Evolutionary conservation across 2,888 invertebrate species (phyloP).

Genomic region (Perizoma flavofasciatum): DNA sequence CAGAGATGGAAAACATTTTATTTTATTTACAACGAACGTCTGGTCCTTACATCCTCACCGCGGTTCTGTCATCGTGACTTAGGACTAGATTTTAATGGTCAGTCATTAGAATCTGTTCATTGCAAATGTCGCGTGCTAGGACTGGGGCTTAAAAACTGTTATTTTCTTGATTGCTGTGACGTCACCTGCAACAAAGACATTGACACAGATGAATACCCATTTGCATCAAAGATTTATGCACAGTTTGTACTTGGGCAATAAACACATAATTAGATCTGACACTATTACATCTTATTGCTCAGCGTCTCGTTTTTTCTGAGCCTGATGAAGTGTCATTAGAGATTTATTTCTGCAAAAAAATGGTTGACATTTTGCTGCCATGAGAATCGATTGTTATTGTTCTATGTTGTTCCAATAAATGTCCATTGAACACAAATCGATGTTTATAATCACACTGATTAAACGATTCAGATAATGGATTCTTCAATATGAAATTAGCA

Average conservation of each 20-base stretch:
- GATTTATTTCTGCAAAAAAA: slow-evolving; percentile 28
- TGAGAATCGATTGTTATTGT: slow-evolving; percentile 32
- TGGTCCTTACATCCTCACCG: slow-evolving; percentile 46
- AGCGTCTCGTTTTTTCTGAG: slow-evolving; percentile 19
- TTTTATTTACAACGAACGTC: slow-evolving; percentile 44
- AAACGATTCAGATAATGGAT: not conserved
- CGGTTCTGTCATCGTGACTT: slow-evolving; percentile 29
- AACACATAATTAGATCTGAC: slow-evolving; percentile 32
- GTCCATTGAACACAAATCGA: slow-evolving; percentile 12
- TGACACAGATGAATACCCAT: slow-evolving; percentile 30
- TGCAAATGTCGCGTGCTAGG: slow-evolving; percentile 48
- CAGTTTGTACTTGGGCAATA: slow-evolving; percentile 10
- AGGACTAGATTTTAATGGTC: slow-evolving; percentile 42
- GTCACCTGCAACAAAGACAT: slow-evolving; percentile 65
- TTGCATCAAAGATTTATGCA: slow-evolving; percentile 4
- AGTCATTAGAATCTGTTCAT: slow-evolving; percentile 49
- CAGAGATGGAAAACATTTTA: slow-evolving; percentile 71
- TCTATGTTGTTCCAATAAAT: slow-evolving; percentile 10
- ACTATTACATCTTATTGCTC: slow-evolving; percentile 30
- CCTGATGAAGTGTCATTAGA: slow-evolving; percentile 30
- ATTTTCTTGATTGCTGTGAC: slow-evolving; percentile 54
- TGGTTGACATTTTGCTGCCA: slow-evolving; percentile 31
- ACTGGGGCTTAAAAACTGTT: slow-evolving; percentile 45
- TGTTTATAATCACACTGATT: not conserved
- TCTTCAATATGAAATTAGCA: too few species aligned